Evolutionary conservation across 1,140 invertebrate species (phyloP).

Genomic region (Anoplolepis gracilipes): DNA sequence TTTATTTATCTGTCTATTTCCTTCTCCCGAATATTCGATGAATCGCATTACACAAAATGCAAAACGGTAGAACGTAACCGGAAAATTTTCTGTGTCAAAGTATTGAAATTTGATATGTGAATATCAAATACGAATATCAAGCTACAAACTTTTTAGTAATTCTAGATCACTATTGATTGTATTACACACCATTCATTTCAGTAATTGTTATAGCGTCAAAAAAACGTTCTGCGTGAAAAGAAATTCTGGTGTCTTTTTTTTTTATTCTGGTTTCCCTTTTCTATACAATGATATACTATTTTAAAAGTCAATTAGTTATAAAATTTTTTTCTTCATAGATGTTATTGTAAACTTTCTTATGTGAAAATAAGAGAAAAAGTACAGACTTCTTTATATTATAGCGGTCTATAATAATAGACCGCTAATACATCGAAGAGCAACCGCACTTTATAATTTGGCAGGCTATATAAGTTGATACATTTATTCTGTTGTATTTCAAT

Average conservation of each 20-base stretch:
- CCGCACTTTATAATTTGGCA: too few relatives aligned
- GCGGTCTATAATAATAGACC: too few relatives aligned
- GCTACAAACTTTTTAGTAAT: not conserved
- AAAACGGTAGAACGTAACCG: not conserved
- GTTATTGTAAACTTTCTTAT: not conserved
- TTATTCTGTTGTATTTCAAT: too few relatives aligned
- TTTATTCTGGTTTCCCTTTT: not conserved
- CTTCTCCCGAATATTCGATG: not conserved
- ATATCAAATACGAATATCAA: not conserved
- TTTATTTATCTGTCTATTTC: too few relatives aligned
- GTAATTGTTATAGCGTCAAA: not conserved
- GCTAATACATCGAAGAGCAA: too few relatives aligned
- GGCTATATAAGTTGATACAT: too few relatives aligned
- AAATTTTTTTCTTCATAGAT: not conserved
- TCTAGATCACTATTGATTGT: not conserved
- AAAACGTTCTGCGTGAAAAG: not conserved
- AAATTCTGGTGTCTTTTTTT: too few relatives aligned
- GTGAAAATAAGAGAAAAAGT: not conserved
- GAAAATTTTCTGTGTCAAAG: slow-evolving; percentile 11
- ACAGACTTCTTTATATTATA: too few relatives aligned
- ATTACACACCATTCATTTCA: not conserved
- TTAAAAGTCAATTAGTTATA: too few relatives aligned
- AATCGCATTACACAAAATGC: not conserved
- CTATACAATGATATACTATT: not conserved
- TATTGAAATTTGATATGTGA: not conserved